phyloP scores from a whole-genome alignment of 2,113 vertebrate genomes.

The Alosa alosa region DNA sequence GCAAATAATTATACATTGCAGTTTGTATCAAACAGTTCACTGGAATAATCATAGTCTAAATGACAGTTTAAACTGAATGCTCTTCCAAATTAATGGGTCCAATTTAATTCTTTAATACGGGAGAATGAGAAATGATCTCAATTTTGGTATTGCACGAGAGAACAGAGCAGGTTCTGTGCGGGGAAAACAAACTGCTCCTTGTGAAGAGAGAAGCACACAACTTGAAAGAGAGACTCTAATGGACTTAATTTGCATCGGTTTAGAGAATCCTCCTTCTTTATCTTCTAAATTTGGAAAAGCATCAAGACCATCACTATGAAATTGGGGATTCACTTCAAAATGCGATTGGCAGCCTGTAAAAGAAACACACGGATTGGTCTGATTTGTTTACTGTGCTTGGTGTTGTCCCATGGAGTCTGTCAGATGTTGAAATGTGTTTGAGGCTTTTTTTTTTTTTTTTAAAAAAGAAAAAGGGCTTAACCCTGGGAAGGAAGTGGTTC shows the following conservation, averaged over 20 bases:
- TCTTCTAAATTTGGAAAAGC: constrained; percentile 15
- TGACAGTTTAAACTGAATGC: background rate
- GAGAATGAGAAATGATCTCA: constrained; percentile 11
- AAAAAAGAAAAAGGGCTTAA: background rate
- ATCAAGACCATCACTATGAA: constrained; percentile 15
- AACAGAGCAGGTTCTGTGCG: background rate
- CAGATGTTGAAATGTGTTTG: constrained; percentile 15
- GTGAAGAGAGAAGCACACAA: constrained; percentile 13
- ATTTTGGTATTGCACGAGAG: background rate
- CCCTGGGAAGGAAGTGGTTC: background rate
- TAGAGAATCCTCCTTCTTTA: constrained; percentile 4
- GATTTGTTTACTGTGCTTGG: background rate
- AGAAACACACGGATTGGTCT: background rate
- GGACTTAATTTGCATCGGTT: constrained; percentile 20
- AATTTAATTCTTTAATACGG: background rate
- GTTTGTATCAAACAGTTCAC: background rate
- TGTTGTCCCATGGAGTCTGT: background rate
- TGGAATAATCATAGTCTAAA: background rate
- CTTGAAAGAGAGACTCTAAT: constrained; percentile 18
- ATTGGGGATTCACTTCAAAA: constrained; percentile 11
- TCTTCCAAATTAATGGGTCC: background rate
- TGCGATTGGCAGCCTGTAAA: background rate
- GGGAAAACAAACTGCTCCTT: background rate
- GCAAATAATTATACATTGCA: background rate
- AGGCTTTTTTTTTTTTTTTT: background rate